phyloP scores from a whole-genome alignment of 2,888 invertebrate genomes.

The Unio pictorum region DNA sequence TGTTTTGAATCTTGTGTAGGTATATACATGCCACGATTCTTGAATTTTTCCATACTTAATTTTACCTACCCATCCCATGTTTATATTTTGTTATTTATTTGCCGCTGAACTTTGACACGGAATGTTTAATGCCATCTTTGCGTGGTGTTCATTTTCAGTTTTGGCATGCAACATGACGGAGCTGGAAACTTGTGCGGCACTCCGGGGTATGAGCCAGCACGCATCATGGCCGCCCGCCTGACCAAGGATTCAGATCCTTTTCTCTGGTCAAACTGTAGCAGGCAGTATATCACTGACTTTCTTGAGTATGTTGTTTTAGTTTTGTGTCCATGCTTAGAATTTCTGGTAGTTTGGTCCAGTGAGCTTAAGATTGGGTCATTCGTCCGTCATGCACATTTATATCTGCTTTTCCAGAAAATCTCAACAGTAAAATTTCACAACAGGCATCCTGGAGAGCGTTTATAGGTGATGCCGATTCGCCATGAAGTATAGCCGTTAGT shows the following conservation, averaged over 20 bases:
- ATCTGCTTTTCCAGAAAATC: no score
- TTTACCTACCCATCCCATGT: no score
- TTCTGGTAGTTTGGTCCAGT: neutral
- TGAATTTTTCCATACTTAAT: no score
- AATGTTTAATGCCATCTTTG: neutral
- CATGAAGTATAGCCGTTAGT: no score
- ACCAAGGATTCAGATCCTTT: constrained; percentile 66
- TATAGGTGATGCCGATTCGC: no score
- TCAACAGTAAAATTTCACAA: no score
- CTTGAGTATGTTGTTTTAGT: constrained; percentile 61
- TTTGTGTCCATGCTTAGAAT: neutral
- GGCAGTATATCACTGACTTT: constrained; percentile 66
- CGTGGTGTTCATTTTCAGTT: constrained; percentile 39
- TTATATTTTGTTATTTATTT: neutral
- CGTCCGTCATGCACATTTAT: no score
- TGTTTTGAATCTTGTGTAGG: no score
- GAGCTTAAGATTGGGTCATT: neutral
- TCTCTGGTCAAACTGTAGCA: constrained; percentile 67
- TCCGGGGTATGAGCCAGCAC: constrained; percentile 62
- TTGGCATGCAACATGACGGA: constrained; percentile 70
- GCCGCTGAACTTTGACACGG: neutral
- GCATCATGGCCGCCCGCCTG: constrained; percentile 67
- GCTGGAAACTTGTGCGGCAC: constrained; percentile 66
- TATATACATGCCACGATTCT: no score
- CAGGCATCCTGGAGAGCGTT: no score